A percentile compares a stretch with the other conserved stretches of the same genome.
Conservation (phyloP, 2,888 invertebrate species). For the Cepaea hortensis region DNA sequence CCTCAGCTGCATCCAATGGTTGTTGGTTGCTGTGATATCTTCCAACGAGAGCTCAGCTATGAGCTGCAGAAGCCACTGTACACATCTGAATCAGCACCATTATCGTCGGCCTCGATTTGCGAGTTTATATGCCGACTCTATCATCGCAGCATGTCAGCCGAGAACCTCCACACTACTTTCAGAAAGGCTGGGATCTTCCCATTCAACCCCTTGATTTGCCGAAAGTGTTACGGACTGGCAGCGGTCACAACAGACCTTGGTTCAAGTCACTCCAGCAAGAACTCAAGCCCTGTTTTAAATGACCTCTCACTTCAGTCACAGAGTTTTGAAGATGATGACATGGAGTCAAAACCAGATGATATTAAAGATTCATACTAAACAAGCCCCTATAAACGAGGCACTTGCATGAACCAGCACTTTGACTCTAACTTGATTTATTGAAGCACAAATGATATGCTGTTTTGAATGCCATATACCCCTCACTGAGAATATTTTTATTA, state of each 20-base stretch:
- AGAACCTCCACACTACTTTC: constrained; percentile 44
- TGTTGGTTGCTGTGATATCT: constrained; percentile 43
- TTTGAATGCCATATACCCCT: no score
- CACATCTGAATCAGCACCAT: constrained; percentile 31
- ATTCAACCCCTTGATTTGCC: constrained; percentile 41
- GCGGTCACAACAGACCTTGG: not conserved
- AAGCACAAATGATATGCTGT: no score
- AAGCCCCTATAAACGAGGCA: no score
- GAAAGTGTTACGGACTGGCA: constrained; percentile 27
- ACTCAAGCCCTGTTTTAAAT: not conserved
- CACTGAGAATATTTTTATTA: no score
- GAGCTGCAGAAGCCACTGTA: constrained; percentile 46
- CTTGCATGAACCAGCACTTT: no score
- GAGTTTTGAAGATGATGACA: constrained; percentile 3
- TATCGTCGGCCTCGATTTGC: constrained; percentile 46
- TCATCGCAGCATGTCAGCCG: constrained; percentile 46
- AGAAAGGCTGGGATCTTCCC: constrained; percentile 47
- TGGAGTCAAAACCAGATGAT: constrained; percentile 20
- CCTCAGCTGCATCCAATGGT: constrained; percentile 46
- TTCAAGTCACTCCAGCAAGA: not conserved
- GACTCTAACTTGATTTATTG: no score
- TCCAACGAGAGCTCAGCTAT: constrained; percentile 43
- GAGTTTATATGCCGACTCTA: constrained; percentile 46
- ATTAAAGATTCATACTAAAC: not conserved
- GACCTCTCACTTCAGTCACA: not conserved